phyloP scores from a whole-genome alignment of 2,113 vertebrate species.

The Limnothrissa miodon region DNA sequence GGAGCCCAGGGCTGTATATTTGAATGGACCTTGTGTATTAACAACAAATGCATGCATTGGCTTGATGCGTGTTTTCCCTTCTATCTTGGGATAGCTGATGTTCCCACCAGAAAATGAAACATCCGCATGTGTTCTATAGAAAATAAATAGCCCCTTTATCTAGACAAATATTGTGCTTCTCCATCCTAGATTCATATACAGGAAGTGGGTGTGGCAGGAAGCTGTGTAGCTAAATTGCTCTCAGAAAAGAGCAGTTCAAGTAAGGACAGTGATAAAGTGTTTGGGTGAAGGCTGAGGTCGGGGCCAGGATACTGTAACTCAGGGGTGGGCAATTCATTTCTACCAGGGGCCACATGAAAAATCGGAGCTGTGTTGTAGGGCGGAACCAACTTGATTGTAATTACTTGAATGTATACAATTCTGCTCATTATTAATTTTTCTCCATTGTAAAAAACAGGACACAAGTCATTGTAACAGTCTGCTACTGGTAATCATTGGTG shows the following conservation, averaged over 20 bases:
- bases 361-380: too few species aligned
- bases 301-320: background rate
- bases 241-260: background rate
- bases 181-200: slow-evolving; percentile 8
- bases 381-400: too few species aligned
- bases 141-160: background rate
- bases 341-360: too few species aligned
- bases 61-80: background rate
- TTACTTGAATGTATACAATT: too few species aligned
- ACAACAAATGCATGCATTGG: background rate
- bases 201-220: background rate
- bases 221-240: background rate
- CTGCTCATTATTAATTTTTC: too few species aligned
- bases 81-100: background rate
- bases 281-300: background rate
- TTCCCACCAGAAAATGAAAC: slow-evolving; percentile 8
- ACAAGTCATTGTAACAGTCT: too few species aligned
- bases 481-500: too few species aligned
- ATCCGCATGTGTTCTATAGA: background rate
- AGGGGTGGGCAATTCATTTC: too few species aligned
- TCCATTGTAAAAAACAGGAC: too few species aligned
- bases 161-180: slow-evolving; percentile 15
- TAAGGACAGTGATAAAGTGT: background rate
- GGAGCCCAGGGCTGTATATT: background rate
- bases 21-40: background rate